A percentile compares a stretch with the other conserved stretches of the same genome.
These are phyloP conservation scores for Dolichallabes microphthalmus DNA, from an alignment of 2,113 vertebrate genomes.

Conservation along the genomic window DNA sequence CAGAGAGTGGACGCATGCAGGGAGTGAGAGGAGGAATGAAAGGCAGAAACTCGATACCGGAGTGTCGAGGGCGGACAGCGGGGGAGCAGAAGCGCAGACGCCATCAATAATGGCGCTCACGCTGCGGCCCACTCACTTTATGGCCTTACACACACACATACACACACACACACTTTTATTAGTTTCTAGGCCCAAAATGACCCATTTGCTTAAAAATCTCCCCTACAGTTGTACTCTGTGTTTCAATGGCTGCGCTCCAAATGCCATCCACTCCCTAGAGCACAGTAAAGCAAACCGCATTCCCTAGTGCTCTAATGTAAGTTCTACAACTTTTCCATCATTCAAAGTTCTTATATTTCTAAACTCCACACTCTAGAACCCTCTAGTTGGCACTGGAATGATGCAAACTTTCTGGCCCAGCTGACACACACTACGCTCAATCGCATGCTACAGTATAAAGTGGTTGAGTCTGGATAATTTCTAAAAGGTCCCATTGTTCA, in stretches of 20 bases:
- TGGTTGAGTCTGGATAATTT: too few species aligned
- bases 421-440: background rate
- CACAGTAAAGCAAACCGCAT: background rate
- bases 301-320: background rate
- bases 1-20: conserved; percentile 59
- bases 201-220: background rate
- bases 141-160: conserved; percentile 27
- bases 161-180: conserved; percentile 11
- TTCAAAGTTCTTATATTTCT: background rate
- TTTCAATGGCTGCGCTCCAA: background rate
- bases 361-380: background rate
- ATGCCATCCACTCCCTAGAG: background rate
- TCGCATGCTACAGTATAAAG: too few species aligned
- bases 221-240: background rate
- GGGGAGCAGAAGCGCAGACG: conserved; percentile 70
- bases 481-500: too few species aligned
- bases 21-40: conserved; percentile 31
- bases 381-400: background rate
- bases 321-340: background rate
- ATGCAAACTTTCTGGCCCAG: background rate
- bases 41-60: conserved; percentile 81
- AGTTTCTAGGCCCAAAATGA: background rate
- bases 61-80: conserved; percentile 81
- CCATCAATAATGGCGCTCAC: conserved; percentile 69
- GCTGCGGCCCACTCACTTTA: conserved; percentile 40